phyloP scores from a whole-genome alignment of 2,888 invertebrate genomes.

The Cephus sareptanus region DNA sequence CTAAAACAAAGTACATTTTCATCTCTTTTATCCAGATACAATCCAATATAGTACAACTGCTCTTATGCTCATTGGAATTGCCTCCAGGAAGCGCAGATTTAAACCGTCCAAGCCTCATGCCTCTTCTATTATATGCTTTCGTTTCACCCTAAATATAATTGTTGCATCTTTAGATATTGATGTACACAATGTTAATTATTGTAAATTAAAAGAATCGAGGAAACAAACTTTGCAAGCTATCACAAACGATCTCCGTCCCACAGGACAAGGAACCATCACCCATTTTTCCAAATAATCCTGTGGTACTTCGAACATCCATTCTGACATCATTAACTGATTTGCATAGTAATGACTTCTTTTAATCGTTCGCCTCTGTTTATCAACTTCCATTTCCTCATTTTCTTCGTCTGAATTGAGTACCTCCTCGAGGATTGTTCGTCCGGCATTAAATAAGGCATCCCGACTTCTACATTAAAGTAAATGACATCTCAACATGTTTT shows the following conservation, averaged over 20 bases:
- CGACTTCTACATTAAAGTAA: constrained; percentile 43
- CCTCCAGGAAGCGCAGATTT: constrained; percentile 81
- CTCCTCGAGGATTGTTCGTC: constrained; percentile 67
- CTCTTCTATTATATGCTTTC: constrained; percentile 75
- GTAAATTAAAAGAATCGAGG: neutral
- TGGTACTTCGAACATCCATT: constrained; percentile 93
- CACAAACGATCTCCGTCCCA: constrained; percentile 84
- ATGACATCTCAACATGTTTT: constrained; percentile 9
- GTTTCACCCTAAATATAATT: constrained; percentile 74
- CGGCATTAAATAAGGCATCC: constrained; percentile 50
- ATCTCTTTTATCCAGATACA: constrained; percentile 77
- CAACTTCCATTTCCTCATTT: constrained; percentile 37
- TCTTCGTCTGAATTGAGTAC: constrained; percentile 43
- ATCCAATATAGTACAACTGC: constrained; percentile 80
- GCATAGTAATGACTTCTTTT: constrained; percentile 45
- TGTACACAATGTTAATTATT: constrained; percentile 19
- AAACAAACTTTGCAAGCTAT: constrained; percentile 74
- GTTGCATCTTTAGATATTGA: neutral
- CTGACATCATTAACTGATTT: constrained; percentile 86
- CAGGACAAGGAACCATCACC: constrained; percentile 83
- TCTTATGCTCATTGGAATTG: constrained; percentile 57
- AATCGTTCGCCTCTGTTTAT: constrained; percentile 34
- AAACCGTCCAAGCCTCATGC: constrained; percentile 60
- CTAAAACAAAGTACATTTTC: constrained; percentile 81
- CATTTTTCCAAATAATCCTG: constrained; percentile 78